These are phyloP conservation scores for Agrilus cyanescens DNA, from an alignment of 2,888 invertebrate species.

Conservation along the genomic window DNA sequence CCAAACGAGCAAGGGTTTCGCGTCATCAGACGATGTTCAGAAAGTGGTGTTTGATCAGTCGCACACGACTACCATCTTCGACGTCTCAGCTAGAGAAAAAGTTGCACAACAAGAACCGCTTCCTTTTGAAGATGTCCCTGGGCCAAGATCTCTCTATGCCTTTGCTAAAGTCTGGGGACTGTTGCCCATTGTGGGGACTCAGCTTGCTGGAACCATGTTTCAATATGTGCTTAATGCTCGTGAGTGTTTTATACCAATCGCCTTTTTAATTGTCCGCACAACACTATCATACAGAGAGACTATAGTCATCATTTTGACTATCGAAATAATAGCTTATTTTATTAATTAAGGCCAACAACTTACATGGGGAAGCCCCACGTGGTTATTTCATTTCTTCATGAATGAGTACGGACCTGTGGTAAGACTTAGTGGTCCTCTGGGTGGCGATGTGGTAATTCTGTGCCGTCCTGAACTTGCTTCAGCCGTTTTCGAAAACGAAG, in stretches of 20 bases:
- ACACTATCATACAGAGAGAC: neutral
- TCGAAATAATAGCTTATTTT: neutral
- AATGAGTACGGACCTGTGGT: constrained; percentile 53
- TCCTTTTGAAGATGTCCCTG: constrained; percentile 53
- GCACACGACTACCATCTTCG: no score
- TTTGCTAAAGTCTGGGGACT: constrained; percentile 47
- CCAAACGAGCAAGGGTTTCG: no score
- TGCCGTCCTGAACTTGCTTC: constrained; percentile 53
- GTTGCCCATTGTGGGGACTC: constrained; percentile 50
- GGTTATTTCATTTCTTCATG: constrained; percentile 36
- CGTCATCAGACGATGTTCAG: no score
- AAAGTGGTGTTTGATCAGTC: no score
- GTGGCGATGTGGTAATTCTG: constrained; percentile 50
- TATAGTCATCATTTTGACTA: neutral
- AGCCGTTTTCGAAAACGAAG: constrained; percentile 49
- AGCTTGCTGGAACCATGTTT: constrained; percentile 42
- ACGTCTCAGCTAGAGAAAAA: no score
- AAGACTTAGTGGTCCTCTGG: constrained; percentile 50
- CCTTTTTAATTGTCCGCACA: neutral
- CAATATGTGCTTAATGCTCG: constrained; percentile 42
- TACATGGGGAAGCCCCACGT: constrained; percentile 36
- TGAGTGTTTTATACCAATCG: constrained; percentile 21
- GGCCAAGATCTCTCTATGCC: constrained; percentile 45
- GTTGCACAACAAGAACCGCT: constrained; percentile 14
- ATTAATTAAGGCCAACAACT: constrained; percentile 30